Evolutionary conservation across 2,888 invertebrate genomes (phyloP).

Genomic region (Clostera curtula): DNA sequence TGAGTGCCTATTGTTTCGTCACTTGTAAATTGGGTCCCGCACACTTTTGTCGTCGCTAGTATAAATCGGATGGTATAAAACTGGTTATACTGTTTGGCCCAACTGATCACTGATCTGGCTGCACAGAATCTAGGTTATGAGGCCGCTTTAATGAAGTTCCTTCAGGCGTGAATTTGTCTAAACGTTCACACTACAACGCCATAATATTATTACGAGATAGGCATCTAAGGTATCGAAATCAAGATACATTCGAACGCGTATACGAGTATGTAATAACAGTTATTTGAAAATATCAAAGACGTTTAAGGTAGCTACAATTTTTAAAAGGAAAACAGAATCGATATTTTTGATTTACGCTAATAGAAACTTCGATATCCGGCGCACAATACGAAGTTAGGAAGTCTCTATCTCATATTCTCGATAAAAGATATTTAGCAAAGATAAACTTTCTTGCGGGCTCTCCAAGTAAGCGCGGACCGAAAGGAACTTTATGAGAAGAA

Average conservation of each 20-base stretch:
- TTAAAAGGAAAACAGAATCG: background rate
- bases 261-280: background rate
- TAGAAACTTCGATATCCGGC: conserved; percentile 9
- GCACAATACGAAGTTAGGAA: conserved; percentile 20
- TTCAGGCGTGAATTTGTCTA: conserved; percentile 18
- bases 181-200: conserved; percentile 8
- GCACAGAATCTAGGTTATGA: conserved; percentile 33
- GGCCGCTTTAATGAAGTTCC: conserved; percentile 20
- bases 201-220: background rate
- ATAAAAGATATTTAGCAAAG: conserved; percentile 31
- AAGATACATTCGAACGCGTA: background rate
- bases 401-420: conserved; percentile 23
- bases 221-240: background rate
- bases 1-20: too few species aligned
- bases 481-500: conserved; percentile 33
- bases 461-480: conserved; percentile 22
- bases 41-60: too few species aligned
- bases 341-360: conserved; percentile 12
- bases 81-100: too few species aligned
- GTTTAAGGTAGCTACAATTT: background rate
- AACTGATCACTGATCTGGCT: conserved; percentile 39
- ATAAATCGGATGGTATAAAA: too few species aligned
- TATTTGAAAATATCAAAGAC: too few species aligned
- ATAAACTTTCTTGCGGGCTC: conserved; percentile 33
- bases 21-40: too few species aligned